These are phyloP conservation scores for Neomonachus schauinslandi DNA, from an alignment of 2,113 vertebrate genomes.

Conservation along the genomic window DNA sequence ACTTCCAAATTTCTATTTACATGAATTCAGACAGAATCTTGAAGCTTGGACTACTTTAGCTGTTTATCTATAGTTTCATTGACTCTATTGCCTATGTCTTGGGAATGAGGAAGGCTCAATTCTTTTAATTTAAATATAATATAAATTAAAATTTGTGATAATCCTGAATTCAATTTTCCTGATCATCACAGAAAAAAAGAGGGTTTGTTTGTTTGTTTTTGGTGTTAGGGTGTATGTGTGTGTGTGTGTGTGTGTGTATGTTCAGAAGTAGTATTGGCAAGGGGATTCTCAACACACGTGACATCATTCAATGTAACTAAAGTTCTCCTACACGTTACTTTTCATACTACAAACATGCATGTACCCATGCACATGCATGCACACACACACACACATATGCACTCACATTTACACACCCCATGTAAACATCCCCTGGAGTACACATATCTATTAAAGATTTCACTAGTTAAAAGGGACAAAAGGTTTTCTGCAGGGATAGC, in stretches of 20 bases:
- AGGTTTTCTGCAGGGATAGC: not conserved
- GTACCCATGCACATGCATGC: not conserved
- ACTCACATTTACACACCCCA: not conserved
- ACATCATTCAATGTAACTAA: not conserved
- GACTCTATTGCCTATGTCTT: not conserved
- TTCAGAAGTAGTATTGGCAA: not conserved
- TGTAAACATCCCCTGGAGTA: not conserved
- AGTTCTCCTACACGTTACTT: not conserved
- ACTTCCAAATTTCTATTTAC: not conserved
- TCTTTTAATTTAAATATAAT: not conserved
- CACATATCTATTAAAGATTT: not conserved
- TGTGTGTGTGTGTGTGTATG: not conserved
- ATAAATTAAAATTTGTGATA: not conserved
- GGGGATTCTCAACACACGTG: not conserved
- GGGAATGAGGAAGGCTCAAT: not conserved
- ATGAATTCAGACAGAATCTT: not conserved
- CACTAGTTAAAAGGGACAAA: not conserved
- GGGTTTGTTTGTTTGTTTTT: not conserved
- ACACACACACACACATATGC: no score
- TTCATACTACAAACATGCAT: accelerated
- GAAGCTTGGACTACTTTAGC: not conserved
- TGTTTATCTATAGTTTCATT: not conserved
- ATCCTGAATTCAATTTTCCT: not conserved
- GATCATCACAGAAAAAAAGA: not conserved
- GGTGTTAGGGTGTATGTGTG: no score